Evolutionary conservation across 1,140 invertebrate species (phyloP).

Genomic region (Coboldia fuscipes): DNA sequence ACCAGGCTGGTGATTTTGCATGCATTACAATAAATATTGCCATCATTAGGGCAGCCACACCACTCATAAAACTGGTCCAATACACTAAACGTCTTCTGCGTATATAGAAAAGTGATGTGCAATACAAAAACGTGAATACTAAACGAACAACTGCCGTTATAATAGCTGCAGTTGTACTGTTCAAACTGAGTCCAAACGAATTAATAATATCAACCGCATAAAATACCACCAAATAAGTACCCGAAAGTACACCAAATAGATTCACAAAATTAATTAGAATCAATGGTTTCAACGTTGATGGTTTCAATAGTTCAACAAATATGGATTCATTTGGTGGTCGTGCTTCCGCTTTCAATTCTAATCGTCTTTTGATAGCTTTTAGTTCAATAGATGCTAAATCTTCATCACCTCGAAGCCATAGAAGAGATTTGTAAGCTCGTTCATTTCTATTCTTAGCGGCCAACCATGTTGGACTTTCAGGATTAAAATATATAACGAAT

Average conservation of each 20-base stretch:
- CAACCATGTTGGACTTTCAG: constrained; percentile 52
- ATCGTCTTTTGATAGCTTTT: constrained; percentile 11
- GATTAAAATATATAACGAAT: constrained; percentile 33
- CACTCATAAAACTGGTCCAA: constrained; percentile 38
- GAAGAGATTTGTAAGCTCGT: constrained; percentile 35
- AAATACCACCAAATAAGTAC: constrained; percentile 50
- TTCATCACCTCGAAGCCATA: constrained; percentile 40
- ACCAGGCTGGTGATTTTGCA: too few species aligned
- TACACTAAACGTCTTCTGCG: constrained; percentile 37
- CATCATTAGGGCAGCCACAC: constrained; percentile 30
- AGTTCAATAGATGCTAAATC: constrained; percentile 22
- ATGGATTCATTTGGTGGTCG: constrained; percentile 24
- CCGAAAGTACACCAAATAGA: constrained; percentile 42
- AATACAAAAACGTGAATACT: constrained; percentile 35
- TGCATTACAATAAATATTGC: constrained; percentile 30
- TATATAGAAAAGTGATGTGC: constrained; percentile 32
- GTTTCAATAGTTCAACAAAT: constrained; percentile 23
- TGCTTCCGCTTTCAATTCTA: constrained; percentile 23
- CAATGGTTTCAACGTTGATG: constrained; percentile 42
- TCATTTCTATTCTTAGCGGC: constrained; percentile 32
- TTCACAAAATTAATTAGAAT: constrained; percentile 47
- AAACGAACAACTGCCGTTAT: constrained; percentile 38
- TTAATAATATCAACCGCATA: constrained; percentile 46
- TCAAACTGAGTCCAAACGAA: constrained; percentile 24
- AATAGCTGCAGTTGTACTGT: constrained; percentile 33